phyloP scores from a whole-genome alignment of 1,140 invertebrate genomes.

The Forficula auricularia region DNA sequence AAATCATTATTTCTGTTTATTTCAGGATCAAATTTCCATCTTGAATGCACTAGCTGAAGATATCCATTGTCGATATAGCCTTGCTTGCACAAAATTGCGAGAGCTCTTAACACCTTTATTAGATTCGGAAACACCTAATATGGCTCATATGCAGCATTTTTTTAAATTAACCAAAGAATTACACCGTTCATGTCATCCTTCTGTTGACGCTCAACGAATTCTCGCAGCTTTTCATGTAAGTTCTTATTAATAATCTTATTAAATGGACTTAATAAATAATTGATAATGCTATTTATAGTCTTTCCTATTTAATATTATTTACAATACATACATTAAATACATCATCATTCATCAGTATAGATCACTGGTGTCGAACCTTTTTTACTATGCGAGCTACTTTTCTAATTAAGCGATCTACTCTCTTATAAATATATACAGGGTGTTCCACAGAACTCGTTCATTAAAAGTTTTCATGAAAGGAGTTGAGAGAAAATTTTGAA shows the following conservation, averaged over 20 bases:
- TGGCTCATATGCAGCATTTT: slow-evolving; percentile 62
- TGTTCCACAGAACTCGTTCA: no score
- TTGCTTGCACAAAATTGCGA: slow-evolving; percentile 64
- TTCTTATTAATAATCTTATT: slow-evolving; percentile 1
- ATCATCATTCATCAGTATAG: no score
- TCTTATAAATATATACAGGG: no score
- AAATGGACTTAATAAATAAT: slow-evolving; percentile 2
- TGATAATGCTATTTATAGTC: no score
- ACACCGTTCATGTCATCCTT: slow-evolving; percentile 11
- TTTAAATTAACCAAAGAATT: slow-evolving; percentile 21
- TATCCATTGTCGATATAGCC: slow-evolving; percentile 63
- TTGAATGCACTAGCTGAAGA: slow-evolving; percentile 33
- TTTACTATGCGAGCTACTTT: no score
- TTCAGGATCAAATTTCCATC: no score
- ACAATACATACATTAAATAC: no score
- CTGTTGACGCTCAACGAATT: slow-evolving; percentile 44
- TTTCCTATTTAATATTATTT: no score
- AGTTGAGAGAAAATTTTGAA: no score
- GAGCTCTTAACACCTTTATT: slow-evolving; percentile 54
- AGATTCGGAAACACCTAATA: slow-evolving; percentile 55
- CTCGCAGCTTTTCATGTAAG: slow-evolving; percentile 56
- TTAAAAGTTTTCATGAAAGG: no score
- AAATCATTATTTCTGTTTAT: slow-evolving; percentile 12
- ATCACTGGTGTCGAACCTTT: no score
- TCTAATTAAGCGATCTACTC: no score